Conservation (phyloP, 2,888 invertebrate genomes). For the Tetragonisca angustula region DNA sequence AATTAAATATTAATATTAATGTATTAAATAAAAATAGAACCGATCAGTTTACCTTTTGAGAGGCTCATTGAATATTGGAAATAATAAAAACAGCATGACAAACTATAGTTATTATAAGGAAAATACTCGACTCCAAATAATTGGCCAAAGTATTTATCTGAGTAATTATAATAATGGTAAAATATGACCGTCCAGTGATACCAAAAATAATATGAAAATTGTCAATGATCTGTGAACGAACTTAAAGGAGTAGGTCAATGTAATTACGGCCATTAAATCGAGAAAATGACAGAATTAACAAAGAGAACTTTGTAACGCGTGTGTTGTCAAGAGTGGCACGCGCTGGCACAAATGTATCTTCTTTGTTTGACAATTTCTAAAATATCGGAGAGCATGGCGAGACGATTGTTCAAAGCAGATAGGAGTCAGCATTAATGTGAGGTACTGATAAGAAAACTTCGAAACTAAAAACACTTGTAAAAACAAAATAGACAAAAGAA, state of each 20-base stretch:
- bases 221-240: not conserved
- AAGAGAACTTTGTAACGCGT: not conserved
- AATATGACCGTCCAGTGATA: not conserved
- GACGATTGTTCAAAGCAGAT: conserved; percentile 1
- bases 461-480: not conserved
- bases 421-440: not conserved
- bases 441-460: not conserved
- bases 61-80: too few relatives aligned
- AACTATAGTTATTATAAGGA: too few relatives aligned
- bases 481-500: not conserved
- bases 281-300: not conserved
- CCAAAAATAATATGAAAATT: not conserved
- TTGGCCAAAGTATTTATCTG: not conserved
- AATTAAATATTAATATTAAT: too few relatives aligned
- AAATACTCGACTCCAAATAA: not conserved
- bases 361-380: conserved; percentile 14
- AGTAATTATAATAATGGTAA: not conserved
- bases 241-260: not conserved
- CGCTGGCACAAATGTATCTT: not conserved
- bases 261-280: conserved; percentile 5
- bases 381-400: not conserved
- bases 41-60: too few relatives aligned
- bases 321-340: not conserved
- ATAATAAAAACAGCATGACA: too few relatives aligned
- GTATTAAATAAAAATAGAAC: too few relatives aligned